These are phyloP conservation scores for Bombus picipes DNA, from an alignment of 1,140 invertebrate genomes.

Conservation along the genomic window DNA sequence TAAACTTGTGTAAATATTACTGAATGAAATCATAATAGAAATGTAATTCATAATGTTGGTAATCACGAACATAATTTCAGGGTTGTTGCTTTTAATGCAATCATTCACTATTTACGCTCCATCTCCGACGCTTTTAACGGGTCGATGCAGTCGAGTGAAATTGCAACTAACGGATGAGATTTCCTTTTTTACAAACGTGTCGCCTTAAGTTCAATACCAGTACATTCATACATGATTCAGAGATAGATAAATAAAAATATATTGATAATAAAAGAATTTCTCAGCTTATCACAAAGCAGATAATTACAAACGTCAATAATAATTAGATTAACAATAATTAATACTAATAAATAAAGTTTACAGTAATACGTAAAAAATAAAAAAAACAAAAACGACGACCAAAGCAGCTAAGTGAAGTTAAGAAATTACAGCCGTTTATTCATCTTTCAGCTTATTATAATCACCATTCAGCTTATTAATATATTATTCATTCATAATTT, in stretches of 20 bases:
- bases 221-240: not conserved
- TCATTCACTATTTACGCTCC: constrained; percentile 20
- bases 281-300: not conserved
- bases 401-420: no score
- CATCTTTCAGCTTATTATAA: no score
- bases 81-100: not conserved
- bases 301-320: not conserved
- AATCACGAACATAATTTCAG: constrained; percentile 2
- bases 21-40: not conserved
- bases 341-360: no score
- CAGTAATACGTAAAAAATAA: no score
- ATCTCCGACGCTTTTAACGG: constrained; percentile 34
- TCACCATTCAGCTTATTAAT: no score
- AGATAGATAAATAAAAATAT: not conserved
- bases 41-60: not conserved
- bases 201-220: no score
- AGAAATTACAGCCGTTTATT: no score
- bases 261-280: not conserved
- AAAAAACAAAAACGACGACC: no score
- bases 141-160: constrained; percentile 17
- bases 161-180: not conserved
- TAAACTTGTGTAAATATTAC: not conserved
- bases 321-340: not conserved
- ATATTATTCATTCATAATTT: no score
- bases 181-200: constrained; percentile 8